A percentile compares a stretch with the other conserved stretches of the same genome.
Conservation (phyloP, 2,888 invertebrate species). For the Rotaria socialis region DNA sequence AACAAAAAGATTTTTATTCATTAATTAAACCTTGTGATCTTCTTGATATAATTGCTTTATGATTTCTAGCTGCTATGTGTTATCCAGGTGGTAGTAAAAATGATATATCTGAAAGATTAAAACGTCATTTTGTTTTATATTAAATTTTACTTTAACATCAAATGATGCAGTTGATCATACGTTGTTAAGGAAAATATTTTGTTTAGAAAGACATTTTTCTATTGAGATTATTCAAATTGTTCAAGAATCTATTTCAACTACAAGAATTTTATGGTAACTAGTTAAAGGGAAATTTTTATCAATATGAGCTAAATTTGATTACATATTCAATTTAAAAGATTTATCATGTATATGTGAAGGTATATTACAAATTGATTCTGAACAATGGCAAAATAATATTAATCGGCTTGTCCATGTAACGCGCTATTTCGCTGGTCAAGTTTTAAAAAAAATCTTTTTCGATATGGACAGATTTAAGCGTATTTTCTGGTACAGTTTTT, state of each 20-base stretch:
- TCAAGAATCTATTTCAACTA: conserved; percentile 71
- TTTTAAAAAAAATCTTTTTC: too few relatives aligned
- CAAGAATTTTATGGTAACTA: conserved; percentile 77
- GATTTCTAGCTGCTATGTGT: conserved; percentile 80
- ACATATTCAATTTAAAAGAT: conserved; percentile 81
- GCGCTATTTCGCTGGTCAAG: too few relatives aligned
- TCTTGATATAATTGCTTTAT: conserved; percentile 72
- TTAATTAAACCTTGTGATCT: conserved; percentile 83
- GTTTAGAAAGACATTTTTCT: conserved; percentile 67
- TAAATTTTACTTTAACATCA: conserved; percentile 82
- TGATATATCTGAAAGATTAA: conserved; percentile 78
- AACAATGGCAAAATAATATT: conserved; percentile 66
- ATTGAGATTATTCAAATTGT: conserved; percentile 69
- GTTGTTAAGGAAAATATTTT: conserved; percentile 72
- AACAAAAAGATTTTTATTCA: conserved; percentile 78
- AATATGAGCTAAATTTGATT: conserved; percentile 85
- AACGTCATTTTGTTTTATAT: conserved; percentile 78
- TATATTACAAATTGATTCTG: conserved; percentile 70
- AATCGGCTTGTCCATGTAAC: too few relatives aligned
- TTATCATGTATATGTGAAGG: conserved; percentile 86
- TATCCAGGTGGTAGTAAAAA: conserved; percentile 86
- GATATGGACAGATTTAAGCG: too few relatives aligned
- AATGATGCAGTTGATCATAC: conserved; percentile 80
- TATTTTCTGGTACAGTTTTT: too few relatives aligned
- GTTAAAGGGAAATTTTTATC: conserved; percentile 75